Percentiles rank a stretch among this genome's conserved stretches.
Conservation (phyloP, 2,888 invertebrate genomes). For the Drosophila cognata region DNA sequence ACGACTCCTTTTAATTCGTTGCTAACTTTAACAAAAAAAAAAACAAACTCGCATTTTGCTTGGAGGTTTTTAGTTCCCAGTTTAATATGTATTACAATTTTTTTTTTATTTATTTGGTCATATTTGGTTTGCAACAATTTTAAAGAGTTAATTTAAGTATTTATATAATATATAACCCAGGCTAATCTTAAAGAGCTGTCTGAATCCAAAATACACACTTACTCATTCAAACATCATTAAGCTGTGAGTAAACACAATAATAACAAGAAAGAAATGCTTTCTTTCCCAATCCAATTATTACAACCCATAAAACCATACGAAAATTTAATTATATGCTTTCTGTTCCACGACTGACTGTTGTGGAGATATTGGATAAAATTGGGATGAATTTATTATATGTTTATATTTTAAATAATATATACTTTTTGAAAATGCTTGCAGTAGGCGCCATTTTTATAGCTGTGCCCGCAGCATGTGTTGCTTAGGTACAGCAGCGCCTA, state of each 20-base stretch:
- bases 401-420: neutral
- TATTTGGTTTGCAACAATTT: conserved; percentile 31
- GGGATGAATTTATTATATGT: too few relatives aligned
- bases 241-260: too few relatives aligned
- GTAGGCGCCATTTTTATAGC: neutral
- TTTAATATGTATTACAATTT: conserved; percentile 16
- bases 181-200: too few relatives aligned
- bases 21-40: neutral
- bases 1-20: conserved; percentile 4
- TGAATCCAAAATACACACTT: too few relatives aligned
- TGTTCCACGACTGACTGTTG: neutral
- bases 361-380: neutral
- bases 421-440: conserved; percentile 6
- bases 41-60: neutral
- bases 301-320: too few relatives aligned
- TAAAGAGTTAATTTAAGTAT: conserved; percentile 50
- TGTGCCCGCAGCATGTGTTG: neutral
- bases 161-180: too few relatives aligned
- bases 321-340: too few relatives aligned
- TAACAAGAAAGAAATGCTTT: too few relatives aligned
- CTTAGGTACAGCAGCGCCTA: conserved; percentile 34
- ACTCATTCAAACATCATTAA: too few relatives aligned
- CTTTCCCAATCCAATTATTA: too few relatives aligned
- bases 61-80: conserved; percentile 7
- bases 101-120: conserved; percentile 34